These are phyloP conservation scores for Gopherus evgoodei DNA, from an alignment of 2,113 vertebrate genomes.

Conservation along the genomic window DNA sequence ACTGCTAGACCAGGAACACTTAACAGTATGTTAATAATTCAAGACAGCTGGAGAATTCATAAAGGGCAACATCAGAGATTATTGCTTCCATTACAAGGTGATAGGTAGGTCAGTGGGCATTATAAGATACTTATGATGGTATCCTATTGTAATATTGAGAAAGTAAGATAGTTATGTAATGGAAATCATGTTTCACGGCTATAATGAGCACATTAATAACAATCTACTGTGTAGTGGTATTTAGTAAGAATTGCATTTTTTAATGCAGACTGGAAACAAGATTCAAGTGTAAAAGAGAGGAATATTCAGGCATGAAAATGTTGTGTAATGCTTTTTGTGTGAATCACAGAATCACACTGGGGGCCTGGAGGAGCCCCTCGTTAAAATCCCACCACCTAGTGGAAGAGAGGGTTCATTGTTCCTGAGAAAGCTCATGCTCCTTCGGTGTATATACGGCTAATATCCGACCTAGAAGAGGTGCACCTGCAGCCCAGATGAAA, in stretches of 20 bases:
- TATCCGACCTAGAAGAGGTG: neutral
- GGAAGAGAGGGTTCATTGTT: neutral
- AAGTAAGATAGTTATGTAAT: conserved; percentile 42
- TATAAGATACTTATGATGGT: conserved; percentile 36
- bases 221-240: conserved; percentile 15
- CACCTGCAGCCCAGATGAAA: neutral
- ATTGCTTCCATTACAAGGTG: conserved; percentile 64
- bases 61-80: conserved; percentile 62
- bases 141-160: conserved; percentile 34
- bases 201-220: conserved; percentile 68
- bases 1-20: conserved; percentile 43
- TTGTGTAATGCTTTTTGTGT: neutral
- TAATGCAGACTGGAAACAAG: conserved; percentile 3
- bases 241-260: conserved; percentile 65
- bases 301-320: neutral
- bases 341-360: neutral
- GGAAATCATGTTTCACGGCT: conserved; percentile 65
- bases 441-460: neutral
- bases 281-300: conserved; percentile 2
- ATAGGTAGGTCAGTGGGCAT: conserved; percentile 71
- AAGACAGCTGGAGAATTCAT: conserved; percentile 55
- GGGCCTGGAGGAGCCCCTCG: neutral
- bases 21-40: conserved; percentile 65
- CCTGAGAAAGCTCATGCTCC: neutral
- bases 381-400: neutral